Conservation (phyloP, 2,888 invertebrate genomes). For the Pachycephus smyrnensis region DNA sequence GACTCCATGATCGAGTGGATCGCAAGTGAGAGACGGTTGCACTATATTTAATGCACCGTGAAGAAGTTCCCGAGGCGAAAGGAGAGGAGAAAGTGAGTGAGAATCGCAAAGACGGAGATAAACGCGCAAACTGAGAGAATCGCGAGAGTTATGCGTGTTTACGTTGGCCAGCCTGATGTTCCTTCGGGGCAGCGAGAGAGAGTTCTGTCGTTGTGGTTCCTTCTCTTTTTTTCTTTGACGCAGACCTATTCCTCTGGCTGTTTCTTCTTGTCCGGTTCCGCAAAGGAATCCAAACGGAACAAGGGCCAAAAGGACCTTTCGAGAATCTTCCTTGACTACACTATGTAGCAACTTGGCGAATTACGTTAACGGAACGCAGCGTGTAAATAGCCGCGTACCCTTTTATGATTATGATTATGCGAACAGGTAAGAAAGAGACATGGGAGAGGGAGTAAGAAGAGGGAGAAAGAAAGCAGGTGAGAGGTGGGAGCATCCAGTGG, state of each 20-base stretch:
- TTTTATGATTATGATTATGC: constrained; percentile 44
- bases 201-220: neutral
- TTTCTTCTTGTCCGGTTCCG: constrained; percentile 15
- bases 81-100: constrained; percentile 17
- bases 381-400: no score
- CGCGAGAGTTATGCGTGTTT: constrained; percentile 35
- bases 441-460: neutral
- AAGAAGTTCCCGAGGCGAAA: constrained; percentile 7
- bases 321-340: no score
- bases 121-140: constrained; percentile 12
- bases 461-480: constrained; percentile 17
- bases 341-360: no score
- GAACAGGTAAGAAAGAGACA: constrained; percentile 14
- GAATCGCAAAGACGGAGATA: constrained; percentile 24
- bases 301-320: no score
- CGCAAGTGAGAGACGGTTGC: no score
- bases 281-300: no score
- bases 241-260: constrained; percentile 13
- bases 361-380: no score
- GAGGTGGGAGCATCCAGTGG: constrained; percentile 53
- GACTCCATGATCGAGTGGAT: no score
- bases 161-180: constrained; percentile 27
- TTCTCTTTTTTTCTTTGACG: neutral
- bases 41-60: neutral
- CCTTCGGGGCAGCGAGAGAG: neutral